Evolutionary conservation across 2,797 vertebrate species (phyloP), one percentile per base, ranked within the genome.

Genomic region (Danio aesculapii): DNA sequence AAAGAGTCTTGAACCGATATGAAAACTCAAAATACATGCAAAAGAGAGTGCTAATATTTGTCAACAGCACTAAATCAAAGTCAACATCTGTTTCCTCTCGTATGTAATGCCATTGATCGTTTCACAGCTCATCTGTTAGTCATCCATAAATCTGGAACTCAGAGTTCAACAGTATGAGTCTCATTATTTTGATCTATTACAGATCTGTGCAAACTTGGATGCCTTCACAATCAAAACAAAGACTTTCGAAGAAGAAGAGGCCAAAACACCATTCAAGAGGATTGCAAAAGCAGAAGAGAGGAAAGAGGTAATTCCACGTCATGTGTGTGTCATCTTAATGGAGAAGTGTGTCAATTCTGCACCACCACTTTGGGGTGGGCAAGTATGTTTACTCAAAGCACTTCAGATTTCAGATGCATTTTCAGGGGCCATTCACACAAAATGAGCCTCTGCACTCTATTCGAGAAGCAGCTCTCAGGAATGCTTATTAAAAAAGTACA

Each of bases 171-270:
- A 41, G n/a, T 63, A 41, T 41, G 73, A 0, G 47, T 64, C 47
- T 73, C 21, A 19, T 81, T 30, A 50, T 44, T 68, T 69, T 90
- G 47, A 80, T 63, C 70, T 11, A 13, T 84, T 86, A 14, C 83
- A 99, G 98, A 97, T 99, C 81, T 99, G 97, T 88, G 97, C 98
- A 79, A 98, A 97, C 90, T 91, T 99, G 85, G 98, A 99, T 81
- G 97, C 97, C 17, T 90, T 69, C 81, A 94, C 90, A 85, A 97
- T 99, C 86, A 97, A 96, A 95, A 98, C 96, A 6, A 90, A 92
- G 63, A 86, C 90, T 13, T 81, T 95, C 2, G 90, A 90, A 6
- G 92, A 92, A 8, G 91, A 90, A 4, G 91, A 92, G 76, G 94
- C 94, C 83, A 96, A 95, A 78, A 94, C 95, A 0, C 96, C 92